Percentiles rank a stretch among this genome's conserved stretches.
Evolutionary conservation across 2,888 invertebrate genomes (phyloP).

Genomic region (Spicauda simplicius): DNA sequence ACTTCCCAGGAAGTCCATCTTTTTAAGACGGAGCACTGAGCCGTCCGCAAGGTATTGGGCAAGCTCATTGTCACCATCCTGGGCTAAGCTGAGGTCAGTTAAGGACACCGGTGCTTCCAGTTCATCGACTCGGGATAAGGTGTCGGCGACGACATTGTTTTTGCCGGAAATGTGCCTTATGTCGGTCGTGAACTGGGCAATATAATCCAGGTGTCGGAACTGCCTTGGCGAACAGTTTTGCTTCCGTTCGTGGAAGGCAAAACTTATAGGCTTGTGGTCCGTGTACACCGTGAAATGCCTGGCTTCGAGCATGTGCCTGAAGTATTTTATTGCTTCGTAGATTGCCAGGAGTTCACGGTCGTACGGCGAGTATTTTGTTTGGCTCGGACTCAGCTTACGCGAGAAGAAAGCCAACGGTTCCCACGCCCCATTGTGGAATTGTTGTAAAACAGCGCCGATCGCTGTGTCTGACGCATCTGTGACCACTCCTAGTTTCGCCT

Average conservation of each 20-base stretch:
- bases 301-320: conserved; percentile 58
- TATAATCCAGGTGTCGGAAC: conserved; percentile 52
- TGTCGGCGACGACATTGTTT: conserved; percentile 52
- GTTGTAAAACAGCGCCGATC: conserved; percentile 45
- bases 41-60: conserved; percentile 4
- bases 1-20: conserved; percentile 29
- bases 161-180: conserved; percentile 51
- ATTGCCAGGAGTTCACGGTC: conserved; percentile 60
- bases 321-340: conserved; percentile 54
- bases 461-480: conserved; percentile 45
- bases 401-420: conserved; percentile 58
- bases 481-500: conserved; percentile 49
- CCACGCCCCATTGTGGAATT: conserved; percentile 40
- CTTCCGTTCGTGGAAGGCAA: conserved; percentile 51
- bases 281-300: conserved; percentile 46
- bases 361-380: conserved; percentile 55
- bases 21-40: conserved; percentile 40
- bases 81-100: conserved; percentile 26
- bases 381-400: conserved; percentile 49
- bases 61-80: conserved; percentile 30
- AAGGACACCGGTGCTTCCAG: background rate
- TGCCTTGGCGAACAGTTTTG: conserved; percentile 51
- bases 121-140: conserved; percentile 47
- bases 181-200: conserved; percentile 54
- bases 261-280: conserved; percentile 46